These are phyloP conservation scores for Fundulus diaphanus DNA, from an alignment of 2,797 vertebrate species.

Conservation along the genomic window DNA sequence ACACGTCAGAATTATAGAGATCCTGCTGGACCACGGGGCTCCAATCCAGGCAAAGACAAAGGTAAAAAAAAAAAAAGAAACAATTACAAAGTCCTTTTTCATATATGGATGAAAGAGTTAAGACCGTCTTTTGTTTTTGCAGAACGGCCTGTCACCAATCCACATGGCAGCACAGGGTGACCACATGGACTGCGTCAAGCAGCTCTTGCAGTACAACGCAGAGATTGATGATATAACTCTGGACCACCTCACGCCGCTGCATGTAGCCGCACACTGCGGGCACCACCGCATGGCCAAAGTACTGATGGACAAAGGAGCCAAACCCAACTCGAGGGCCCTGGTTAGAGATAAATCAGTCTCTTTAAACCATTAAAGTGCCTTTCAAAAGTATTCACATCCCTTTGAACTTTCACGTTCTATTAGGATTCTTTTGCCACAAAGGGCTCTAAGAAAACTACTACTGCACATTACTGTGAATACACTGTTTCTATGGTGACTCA, in stretches of 20 bases:
- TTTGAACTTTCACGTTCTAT: no score
- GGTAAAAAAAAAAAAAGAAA: conserved; percentile 82
- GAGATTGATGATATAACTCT: conserved; percentile 97
- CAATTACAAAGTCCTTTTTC: background rate
- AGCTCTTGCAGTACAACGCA: conserved; percentile 93
- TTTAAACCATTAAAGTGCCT: background rate
- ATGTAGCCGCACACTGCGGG: conserved; percentile 96
- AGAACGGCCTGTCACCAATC: conserved; percentile 97
- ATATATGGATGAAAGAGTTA: background rate
- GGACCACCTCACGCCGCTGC: conserved; percentile 96
- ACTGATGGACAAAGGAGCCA: conserved; percentile 95
- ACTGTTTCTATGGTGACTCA: background rate
- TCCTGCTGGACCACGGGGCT: conserved; percentile 94
- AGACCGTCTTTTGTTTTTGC: conserved; percentile 16
- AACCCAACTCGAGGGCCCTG: conserved; percentile 94
- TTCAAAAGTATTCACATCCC: background rate
- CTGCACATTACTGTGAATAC: no score
- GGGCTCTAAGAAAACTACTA: no score
- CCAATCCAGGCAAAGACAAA: conserved; percentile 99
- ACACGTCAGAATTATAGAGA: conserved; percentile 94
- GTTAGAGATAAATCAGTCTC: conserved; percentile 75
- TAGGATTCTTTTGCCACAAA: background rate
- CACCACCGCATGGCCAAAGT: conserved; percentile 96
- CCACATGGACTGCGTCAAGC: conserved; percentile 95
- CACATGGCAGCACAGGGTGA: conserved; percentile 98